phyloP scores from a whole-genome alignment of 2,113 vertebrate genomes.

The Chlamydotis undulata region DNA sequence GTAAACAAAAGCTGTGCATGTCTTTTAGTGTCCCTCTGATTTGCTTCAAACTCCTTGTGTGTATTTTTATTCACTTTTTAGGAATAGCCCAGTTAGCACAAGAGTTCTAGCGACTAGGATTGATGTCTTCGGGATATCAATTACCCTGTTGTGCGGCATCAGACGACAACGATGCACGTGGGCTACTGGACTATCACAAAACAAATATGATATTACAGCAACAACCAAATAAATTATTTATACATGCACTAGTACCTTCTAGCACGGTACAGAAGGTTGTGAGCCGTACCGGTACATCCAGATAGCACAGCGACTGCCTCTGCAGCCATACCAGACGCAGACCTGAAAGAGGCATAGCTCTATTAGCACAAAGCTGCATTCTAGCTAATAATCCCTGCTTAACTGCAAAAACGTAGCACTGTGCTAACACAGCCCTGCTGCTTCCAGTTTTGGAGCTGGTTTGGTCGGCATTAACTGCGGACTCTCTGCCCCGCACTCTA shows the following conservation, averaged over 20 bases:
- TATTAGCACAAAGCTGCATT: not conserved
- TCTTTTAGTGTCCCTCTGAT: not conserved
- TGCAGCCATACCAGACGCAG: not conserved
- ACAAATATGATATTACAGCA: not conserved
- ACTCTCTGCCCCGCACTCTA: not conserved
- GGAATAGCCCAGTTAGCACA: slow-evolving; percentile 5
- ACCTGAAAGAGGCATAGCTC: not conserved
- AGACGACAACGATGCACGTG: not conserved
- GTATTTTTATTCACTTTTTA: slow-evolving; percentile 12
- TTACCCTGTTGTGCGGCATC: not conserved
- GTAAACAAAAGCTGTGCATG: not conserved
- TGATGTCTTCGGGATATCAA: not conserved
- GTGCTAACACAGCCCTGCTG: not conserved
- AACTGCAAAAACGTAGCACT: not conserved
- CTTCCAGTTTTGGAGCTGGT: not conserved
- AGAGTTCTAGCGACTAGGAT: not conserved
- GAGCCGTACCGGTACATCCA: not conserved
- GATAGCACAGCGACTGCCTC: not conserved
- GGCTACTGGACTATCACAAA: not conserved
- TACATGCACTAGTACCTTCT: not conserved
- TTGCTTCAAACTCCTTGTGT: not conserved
- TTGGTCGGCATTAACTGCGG: not conserved
- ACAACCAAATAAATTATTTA: not conserved
- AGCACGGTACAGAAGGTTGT: fast-evolving
- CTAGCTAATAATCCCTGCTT: not conserved